Evolutionary conservation across 2,797 vertebrate species (phyloP), one percentile per base, ranked within the genome.

Genomic region (Microchirus variegatus): DNA sequence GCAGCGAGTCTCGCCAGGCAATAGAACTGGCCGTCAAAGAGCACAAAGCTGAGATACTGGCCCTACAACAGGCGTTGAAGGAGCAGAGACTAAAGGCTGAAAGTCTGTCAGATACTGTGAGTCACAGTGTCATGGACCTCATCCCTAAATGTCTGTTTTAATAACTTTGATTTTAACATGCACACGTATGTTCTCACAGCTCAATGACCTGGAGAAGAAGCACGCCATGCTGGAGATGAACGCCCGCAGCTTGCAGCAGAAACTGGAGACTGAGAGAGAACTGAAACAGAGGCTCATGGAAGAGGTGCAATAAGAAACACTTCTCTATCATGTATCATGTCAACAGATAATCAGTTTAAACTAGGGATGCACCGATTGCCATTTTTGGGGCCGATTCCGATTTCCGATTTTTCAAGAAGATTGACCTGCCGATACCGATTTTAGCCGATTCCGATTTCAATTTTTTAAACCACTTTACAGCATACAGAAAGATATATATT

Each of bases 201-300:
- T 99, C 69, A 98, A 94, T 70, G 97, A 99, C 82, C 90, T 99
- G 90, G 97, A 99, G 91, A 99, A 99, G 94, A 99, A 99, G 81
- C 97, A 99, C 0, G 94, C 97, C 66, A 98, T 99, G 97, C 87
- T 99, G 75, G 97, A 99, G 87, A 98, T 99, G 96, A 99, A 98
- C 0, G 97, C 97, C 26, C 96, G 97, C 66, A 97, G 96, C 85
- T 90, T 99, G 48, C 97, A 99, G 67, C 97, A 99, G 92, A 99
- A 99, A 73, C 93, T 99, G 50, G 97, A 99, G 90, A 98, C 96
- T 0, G 97, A 99, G 87, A 92, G 97, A 47, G 97, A 99, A 67
- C 94, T 99, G 62, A 99, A 99, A 67, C 97, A 99, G 77, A 95
- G 96, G 71, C 94, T 99, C 65, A 94, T 99, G 91, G 97, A 99